Base-by-base conservation (phyloP, 2,888 invertebrate species). In the Brachyptera risi region DNA sequence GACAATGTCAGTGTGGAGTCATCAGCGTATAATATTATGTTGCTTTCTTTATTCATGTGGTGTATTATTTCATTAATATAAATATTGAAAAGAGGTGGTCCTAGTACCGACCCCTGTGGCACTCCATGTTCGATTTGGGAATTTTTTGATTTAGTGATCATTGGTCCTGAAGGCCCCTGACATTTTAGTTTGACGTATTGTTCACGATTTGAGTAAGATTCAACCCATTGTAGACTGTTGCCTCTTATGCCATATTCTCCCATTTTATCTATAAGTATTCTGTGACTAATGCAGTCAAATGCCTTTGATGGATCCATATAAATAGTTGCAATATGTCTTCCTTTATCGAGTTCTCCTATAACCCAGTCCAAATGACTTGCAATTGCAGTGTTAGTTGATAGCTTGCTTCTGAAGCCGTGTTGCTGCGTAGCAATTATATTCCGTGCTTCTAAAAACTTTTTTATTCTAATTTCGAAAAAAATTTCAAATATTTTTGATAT, bases 401-500 rank as follows among this genome's bases (percentile, higher is more conserved):
- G 7, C 11, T 40, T 40, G 4, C 9, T 15, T 40, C 40, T 7
- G n/a, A 40, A 40, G 7, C 40, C 40, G n/a, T 40, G 40, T n/a
- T 40, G 40, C n/a, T 40, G 9, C 15, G 3, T 40, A 9, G 40
- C 40, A n/a, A 40, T n/a, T 7, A 40, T 7, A 7, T 15, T 5
- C 3, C 40, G 40, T 4, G 40, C 7, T n/a, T 40, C 40, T 5
- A 40, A 15, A 15, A 40, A 40, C 3, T 40, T 40, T 40, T 40
- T n/a, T n/a, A 40, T 11, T 40, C 40, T 5, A 11, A 11, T n/a
- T 40, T 40, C 40, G 15, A 40, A 40, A 9, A n/a, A 7, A 4
- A 11, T 40, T 15, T 40, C 40, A 40, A 40, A 40, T 40, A 40
- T n/a, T 40, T 40, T 40, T 40, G 40, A 40, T n/a, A 31, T 31